Evolutionary conservation across 2,888 invertebrate species (phyloP), one percentile per base, ranked within the genome.

Genomic region (Sipha maydis): DNA sequence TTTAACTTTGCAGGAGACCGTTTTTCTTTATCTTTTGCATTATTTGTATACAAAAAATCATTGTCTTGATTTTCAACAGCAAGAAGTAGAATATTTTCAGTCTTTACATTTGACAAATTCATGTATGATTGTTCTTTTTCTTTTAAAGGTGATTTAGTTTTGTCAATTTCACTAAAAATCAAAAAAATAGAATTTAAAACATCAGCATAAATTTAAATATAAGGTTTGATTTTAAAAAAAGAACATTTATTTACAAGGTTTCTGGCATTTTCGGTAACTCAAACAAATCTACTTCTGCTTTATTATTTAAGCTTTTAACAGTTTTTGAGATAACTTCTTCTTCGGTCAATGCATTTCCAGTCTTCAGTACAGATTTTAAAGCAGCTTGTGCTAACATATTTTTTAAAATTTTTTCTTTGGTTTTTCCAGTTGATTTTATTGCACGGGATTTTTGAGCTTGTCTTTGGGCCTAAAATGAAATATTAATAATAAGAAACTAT

Each of bases 261-360:
- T 48, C 75, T 48, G 82, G 67, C n/a, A 88, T n/a, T 14, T 56
- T 82, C 31, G 88, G 88, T 67, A 88, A 25, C 67, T 88, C 75
- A 56, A 88, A 88, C 48, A 88, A 67, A 82, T 88, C 88, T 21
- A 4, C 48, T 67, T 82, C 88, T 8, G 56, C 19, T 67, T 25
- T 9, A 34, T 88, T 88, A 67, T 67, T 82, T n/a, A 88, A 82
- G n/a, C 56, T 67, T 0, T 67, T 28, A n/a, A 88, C 67, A 75
- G 88, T 82, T 82, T 88, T 75, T 76, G 71, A 61, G 48, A 88
- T 82, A 21, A 88, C 80, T 82, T 88, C 88, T 1, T 88, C 88
- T 88, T 88, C 88, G 34, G 61, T 67, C 31, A 76, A 17, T 7
- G 31, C n/a, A 48, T 82, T 75, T 73, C 11, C 31, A 67, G 82